A percentile compares a stretch with the other conserved stretches of the same genome.
Evolutionary conservation across 2,797 vertebrate species (phyloP).

Genomic region (Acanthurus leucopareius): DNA sequence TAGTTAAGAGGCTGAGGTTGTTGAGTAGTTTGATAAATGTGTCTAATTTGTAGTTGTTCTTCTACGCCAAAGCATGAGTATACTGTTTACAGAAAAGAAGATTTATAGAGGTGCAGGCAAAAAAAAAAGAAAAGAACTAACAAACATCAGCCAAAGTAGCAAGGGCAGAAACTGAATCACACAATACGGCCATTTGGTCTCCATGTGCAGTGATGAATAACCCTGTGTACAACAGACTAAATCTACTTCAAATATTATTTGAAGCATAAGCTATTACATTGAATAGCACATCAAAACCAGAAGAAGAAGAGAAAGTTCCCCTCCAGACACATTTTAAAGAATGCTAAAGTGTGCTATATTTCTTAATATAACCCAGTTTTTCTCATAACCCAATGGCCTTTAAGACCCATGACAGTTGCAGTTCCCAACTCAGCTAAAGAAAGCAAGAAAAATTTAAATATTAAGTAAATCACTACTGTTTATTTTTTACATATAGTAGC

Average conservation of each 20-base stretch:
- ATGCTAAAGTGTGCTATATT: neutral
- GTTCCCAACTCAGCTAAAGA: conserved; percentile 9
- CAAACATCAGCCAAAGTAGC: conserved; percentile 35
- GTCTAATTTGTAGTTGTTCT: conserved; percentile 25
- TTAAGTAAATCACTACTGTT: neutral
- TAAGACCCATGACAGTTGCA: neutral
- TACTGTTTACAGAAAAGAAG: conserved; percentile 13
- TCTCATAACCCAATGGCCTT: conserved; percentile 12
- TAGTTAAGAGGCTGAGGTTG: conserved; percentile 14
- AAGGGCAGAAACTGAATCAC: conserved; percentile 17
- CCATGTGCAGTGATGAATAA: conserved; percentile 19
- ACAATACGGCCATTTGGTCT: conserved; percentile 18
- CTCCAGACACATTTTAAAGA: no score
- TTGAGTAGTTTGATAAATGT: conserved; percentile 34
- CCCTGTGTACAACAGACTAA: conserved; percentile 7
- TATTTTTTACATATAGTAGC: neutral
- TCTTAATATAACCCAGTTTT: conserved; percentile 13
- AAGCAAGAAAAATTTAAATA: neutral
- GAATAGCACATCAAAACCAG: neutral
- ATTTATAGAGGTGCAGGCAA: conserved; percentile 28
- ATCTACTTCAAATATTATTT: conserved; percentile 32
- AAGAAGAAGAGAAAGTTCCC: neutral
- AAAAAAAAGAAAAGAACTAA: conserved; percentile 21
- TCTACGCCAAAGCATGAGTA: conserved; percentile 32
- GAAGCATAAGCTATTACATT: neutral